phyloP scores from a whole-genome alignment of 2,797 vertebrate genomes.

The Ficedula albicollis region DNA sequence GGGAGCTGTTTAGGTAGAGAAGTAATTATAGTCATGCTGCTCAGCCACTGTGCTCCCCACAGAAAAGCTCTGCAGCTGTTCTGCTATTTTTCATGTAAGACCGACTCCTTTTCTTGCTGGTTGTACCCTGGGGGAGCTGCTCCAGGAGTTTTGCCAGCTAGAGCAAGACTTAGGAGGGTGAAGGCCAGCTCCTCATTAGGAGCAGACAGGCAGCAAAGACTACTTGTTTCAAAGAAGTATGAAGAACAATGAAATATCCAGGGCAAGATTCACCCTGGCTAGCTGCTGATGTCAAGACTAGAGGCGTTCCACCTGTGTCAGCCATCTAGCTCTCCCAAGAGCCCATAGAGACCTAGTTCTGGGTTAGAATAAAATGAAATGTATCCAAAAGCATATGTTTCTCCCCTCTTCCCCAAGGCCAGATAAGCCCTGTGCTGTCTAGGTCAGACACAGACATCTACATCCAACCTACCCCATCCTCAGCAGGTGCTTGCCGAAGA shows the following conservation, averaged over 20 bases:
- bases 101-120: not conserved
- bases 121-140: not conserved
- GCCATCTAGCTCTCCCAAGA: not conserved
- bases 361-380: not conserved
- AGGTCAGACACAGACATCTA: not conserved
- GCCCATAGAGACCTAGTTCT: not conserved
- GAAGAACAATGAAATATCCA: not conserved
- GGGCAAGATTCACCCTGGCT: not conserved
- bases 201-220: not conserved
- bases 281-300: not conserved
- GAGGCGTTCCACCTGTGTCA: not conserved
- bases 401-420: not conserved
- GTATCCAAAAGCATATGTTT: not conserved
- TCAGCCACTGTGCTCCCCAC: not conserved
- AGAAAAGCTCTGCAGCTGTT: constrained; percentile 5
- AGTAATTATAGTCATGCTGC: not conserved
- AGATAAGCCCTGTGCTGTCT: not conserved
- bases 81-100: constrained; percentile 3
- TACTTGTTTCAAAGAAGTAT: constrained; percentile 11
- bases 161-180: not conserved
- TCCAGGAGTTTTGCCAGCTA: not conserved
- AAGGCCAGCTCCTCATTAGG: not conserved
- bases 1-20: not conserved
- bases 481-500: not conserved
- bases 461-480: not conserved